Percentiles rank a stretch among this genome's conserved stretches.
These are phyloP conservation scores for Keiferia lycopersicella DNA, from an alignment of 2,888 invertebrate species.

Conservation along the genomic window DNA sequence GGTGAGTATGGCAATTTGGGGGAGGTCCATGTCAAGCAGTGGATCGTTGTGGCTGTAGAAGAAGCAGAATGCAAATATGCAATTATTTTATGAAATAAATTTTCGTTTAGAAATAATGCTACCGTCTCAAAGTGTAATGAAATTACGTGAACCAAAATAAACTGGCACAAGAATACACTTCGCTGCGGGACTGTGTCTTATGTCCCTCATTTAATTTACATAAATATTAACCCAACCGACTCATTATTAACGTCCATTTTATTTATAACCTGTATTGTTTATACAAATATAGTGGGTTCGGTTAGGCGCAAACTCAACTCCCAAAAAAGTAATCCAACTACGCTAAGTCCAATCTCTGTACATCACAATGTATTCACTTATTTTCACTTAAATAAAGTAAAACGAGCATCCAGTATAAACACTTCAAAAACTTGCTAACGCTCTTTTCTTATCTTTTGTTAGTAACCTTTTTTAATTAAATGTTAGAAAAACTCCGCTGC, in stretches of 20 bases:
- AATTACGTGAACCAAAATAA: conserved; percentile 49
- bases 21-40: too few relatives aligned
- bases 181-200: conserved; percentile 54
- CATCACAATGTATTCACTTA: too few relatives aligned
- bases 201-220: conserved; percentile 58
- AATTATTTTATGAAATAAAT: neutral
- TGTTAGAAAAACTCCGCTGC: neutral
- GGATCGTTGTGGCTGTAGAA: too few relatives aligned
- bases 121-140: neutral
- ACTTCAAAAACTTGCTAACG: neutral
- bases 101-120: neutral
- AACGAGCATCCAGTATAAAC: neutral
- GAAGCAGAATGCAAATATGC: too few relatives aligned
- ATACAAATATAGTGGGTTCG: too few relatives aligned
- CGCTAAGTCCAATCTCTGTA: too few relatives aligned
- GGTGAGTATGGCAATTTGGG: too few relatives aligned
- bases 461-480: neutral
- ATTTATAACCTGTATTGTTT: neutral
- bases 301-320: too few relatives aligned
- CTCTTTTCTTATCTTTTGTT: neutral
- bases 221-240: conserved; percentile 48
- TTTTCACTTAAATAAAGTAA: neutral
- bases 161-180: conserved; percentile 66
- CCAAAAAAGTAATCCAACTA: too few relatives aligned
- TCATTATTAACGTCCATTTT: conserved; percentile 39